Evolutionary conservation across 2,113 vertebrate genomes (phyloP), one percentile per base, ranked within the genome.

Genomic region (Sigmodon hispidus): DNA sequence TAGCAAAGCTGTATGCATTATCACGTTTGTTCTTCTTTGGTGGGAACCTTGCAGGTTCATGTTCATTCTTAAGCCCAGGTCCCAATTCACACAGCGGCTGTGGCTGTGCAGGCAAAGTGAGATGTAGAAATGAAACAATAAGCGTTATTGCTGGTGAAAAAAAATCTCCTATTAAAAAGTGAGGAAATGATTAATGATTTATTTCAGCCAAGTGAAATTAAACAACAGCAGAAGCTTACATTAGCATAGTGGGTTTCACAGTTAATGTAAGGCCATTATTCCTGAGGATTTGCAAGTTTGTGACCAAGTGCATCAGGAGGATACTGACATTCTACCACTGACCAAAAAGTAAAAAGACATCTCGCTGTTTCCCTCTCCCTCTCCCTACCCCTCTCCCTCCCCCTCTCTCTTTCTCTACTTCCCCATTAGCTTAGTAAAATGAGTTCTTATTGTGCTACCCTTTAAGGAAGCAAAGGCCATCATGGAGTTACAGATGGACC

Each of bases 151-250:
- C 43, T 61, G 72, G 52, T 93, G 70, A 87, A 92, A 94, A 50
- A 92, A 61, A 63, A n/a, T 4, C 65, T 87, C 24, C 76, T 94
- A 69, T 89, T 94, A 87, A 89, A 92, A 90, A n/a, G 31, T 34
- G 22, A 96, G 48, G 70, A 89, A 96, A 97, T 93, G 61, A 95
- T 93, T 93, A 94, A 96, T 77, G 48, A 96, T n/a, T 89, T 86
- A 92, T 94, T 94, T 90, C 73, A 94, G 88, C 70, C 86, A 94
- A 87, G 52, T 92, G 79, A 96, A 95, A 95, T 96, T 87, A 93
- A 96, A 91, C 87, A 95, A 96, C 43, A 93, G 69, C 40, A 76
- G 94, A 96, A 73, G 40, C 88, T 48, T 80, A 69, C n/a, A 94
- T 57, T 59, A 73, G 81, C 34, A 87, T 57, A 92, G 88, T 92